Conservation (phyloP, 2,113 vertebrate genomes). For the Casuarius casuarius region DNA sequence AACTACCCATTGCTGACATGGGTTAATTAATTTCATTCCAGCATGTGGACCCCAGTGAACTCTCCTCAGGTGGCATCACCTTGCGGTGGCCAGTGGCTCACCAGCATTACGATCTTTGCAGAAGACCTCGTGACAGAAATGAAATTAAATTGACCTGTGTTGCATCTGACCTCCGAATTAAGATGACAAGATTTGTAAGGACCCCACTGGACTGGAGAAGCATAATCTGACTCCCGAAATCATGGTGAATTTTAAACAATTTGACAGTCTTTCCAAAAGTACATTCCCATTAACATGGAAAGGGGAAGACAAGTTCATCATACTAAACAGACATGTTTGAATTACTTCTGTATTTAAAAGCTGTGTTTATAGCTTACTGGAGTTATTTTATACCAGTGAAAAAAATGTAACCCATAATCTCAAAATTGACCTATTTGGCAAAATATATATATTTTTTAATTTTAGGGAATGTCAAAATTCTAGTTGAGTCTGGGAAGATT, state of each 20-base stretch:
- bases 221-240: neutral
- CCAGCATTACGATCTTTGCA: constrained; percentile 47
- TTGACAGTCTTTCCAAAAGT: neutral
- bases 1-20: constrained; percentile 10
- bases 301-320: constrained; percentile 22
- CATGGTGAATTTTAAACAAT: constrained; percentile 27
- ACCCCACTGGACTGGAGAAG: neutral
- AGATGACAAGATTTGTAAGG: constrained; percentile 55
- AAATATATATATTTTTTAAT: neutral
- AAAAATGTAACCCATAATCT: neutral
- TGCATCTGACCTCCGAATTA: constrained; percentile 55
- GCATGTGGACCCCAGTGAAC: constrained; percentile 10
- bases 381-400: neutral
- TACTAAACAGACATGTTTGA: neutral
- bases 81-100: neutral
- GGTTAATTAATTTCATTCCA: constrained; percentile 67
- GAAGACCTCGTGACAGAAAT: constrained; percentile 64
- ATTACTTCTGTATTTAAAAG: neutral
- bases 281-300: neutral
- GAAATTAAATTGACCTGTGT: constrained; percentile 70
- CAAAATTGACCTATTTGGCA: neutral
- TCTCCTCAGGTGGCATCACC: constrained; percentile 49
- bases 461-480: neutral
- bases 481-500: neutral
- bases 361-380: neutral